Conservation (phyloP, 2,113 vertebrate species). For the Nycticryphes semicollaris region DNA sequence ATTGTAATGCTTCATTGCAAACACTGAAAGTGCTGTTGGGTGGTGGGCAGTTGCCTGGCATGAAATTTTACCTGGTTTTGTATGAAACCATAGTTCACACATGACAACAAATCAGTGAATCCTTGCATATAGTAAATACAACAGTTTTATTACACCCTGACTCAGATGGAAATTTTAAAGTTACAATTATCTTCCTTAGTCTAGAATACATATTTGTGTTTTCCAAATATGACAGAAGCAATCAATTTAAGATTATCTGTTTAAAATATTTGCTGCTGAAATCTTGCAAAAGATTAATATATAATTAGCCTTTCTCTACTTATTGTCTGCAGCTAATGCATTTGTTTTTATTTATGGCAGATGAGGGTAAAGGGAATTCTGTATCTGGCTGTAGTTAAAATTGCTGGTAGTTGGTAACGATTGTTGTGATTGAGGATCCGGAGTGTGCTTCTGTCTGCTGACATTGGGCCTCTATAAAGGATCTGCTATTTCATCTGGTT, state of each 20-base stretch:
- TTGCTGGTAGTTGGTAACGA: not conserved
- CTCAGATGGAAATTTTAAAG: not conserved
- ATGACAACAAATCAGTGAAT: not conserved
- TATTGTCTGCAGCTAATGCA: not conserved
- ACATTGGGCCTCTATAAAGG: not conserved
- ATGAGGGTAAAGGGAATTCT: not conserved
- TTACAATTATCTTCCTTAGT: not conserved
- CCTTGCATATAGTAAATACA: not conserved
- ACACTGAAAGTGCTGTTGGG: not conserved
- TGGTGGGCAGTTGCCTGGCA: not conserved
- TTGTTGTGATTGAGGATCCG: not conserved
- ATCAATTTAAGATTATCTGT: not conserved
- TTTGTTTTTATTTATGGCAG: not conserved
- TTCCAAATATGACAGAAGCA: not conserved
- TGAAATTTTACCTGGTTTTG: not conserved
- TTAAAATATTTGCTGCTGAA: not conserved
- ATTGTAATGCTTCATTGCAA: not conserved
- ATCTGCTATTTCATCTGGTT: not conserved
- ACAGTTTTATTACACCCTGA: not conserved
- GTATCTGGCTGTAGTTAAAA: not conserved
- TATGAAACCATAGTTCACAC: not conserved
- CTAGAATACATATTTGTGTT: not conserved
- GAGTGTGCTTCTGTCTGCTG: not conserved
- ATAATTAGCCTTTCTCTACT: not conserved
- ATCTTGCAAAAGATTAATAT: not conserved